Conservation (phyloP, 2,797 vertebrate species). For the Sebastes miniatus region DNA sequence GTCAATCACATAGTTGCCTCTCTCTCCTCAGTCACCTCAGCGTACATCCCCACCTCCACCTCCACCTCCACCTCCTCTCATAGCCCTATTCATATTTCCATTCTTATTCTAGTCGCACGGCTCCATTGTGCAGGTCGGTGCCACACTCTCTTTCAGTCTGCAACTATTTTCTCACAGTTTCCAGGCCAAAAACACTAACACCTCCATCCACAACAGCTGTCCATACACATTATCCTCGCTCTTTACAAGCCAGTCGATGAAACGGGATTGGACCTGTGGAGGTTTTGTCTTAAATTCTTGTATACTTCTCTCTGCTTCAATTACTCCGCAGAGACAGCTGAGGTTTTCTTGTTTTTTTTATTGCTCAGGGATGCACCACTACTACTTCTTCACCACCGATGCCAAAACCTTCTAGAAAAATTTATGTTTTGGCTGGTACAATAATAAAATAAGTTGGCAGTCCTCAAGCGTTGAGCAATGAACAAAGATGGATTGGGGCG, state of each 20-base stretch:
- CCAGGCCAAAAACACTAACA: slow-evolving; percentile 37
- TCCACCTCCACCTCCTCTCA: slow-evolving; percentile 14
- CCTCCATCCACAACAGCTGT: slow-evolving; percentile 49
- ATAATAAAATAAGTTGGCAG: slow-evolving; percentile 43
- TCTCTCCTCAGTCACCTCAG: slow-evolving; percentile 18
- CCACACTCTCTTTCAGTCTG: slow-evolving; percentile 42
- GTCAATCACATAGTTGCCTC: slow-evolving; percentile 39
- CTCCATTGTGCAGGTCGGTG: slow-evolving; percentile 54
- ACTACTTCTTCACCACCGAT: slow-evolving; percentile 13
- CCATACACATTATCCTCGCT: slow-evolving; percentile 53
- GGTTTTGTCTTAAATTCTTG: slow-evolving; percentile 56
- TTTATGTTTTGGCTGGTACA: slow-evolving; percentile 15
- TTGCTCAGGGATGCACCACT: slow-evolving; percentile 40
- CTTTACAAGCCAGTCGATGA: slow-evolving; percentile 44
- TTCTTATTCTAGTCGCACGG: slow-evolving; percentile 70
- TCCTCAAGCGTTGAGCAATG: slow-evolving; percentile 5
- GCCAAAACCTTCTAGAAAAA: slow-evolving; percentile 36
- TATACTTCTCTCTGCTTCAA: slow-evolving; percentile 40
- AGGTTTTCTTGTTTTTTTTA: slow-evolving; percentile 36
- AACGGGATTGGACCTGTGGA: slow-evolving; percentile 50
- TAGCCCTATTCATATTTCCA: slow-evolving; percentile 46
- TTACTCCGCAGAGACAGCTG: slow-evolving; percentile 41
- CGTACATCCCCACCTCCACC: slow-evolving; percentile 8
- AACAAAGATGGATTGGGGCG: neutral
- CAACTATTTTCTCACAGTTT: slow-evolving; percentile 58